phyloP scores from a whole-genome alignment of 2,888 invertebrate genomes.

The Lucinisca nassula region DNA sequence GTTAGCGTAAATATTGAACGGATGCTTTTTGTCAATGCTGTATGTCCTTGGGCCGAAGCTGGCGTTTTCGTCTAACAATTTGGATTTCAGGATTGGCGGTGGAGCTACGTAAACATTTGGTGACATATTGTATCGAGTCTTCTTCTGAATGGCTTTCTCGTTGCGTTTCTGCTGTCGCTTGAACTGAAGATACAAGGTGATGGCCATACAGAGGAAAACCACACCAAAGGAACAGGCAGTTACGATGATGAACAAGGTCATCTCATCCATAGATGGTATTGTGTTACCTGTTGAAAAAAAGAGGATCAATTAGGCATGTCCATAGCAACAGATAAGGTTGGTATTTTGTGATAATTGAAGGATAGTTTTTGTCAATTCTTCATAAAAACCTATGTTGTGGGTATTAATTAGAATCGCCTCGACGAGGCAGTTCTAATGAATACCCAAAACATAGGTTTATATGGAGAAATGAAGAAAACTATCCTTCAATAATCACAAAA shows the following conservation, averaged over 20 bases:
- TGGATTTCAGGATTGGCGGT: slow-evolving; percentile 74
- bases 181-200: slow-evolving; percentile 82
- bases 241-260: slow-evolving; percentile 83
- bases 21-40: slow-evolving; percentile 67
- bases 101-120: slow-evolving; percentile 80
- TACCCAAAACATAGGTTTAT: too few relatives aligned
- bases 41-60: slow-evolving; percentile 68
- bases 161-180: slow-evolving; percentile 79
- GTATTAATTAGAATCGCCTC: too few relatives aligned
- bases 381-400: too few relatives aligned
- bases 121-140: slow-evolving; percentile 75
- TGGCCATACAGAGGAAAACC: slow-evolving; percentile 82
- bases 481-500: too few relatives aligned
- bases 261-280: slow-evolving; percentile 81
- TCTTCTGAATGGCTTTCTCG: slow-evolving; percentile 71
- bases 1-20: slow-evolving; percentile 74
- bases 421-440: too few relatives aligned
- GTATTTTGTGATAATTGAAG: too few relatives aligned
- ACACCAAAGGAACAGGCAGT: slow-evolving; percentile 83
- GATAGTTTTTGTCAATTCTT: too few relatives aligned
- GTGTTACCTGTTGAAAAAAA: slow-evolving; percentile 72
- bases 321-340: too few relatives aligned
- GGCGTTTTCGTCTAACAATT: slow-evolving; percentile 68
- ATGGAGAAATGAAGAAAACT: too few relatives aligned
- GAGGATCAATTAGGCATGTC: too few relatives aligned